Conservation (phyloP, 2,113 vertebrate species). For the Carassius auratus region DNA sequence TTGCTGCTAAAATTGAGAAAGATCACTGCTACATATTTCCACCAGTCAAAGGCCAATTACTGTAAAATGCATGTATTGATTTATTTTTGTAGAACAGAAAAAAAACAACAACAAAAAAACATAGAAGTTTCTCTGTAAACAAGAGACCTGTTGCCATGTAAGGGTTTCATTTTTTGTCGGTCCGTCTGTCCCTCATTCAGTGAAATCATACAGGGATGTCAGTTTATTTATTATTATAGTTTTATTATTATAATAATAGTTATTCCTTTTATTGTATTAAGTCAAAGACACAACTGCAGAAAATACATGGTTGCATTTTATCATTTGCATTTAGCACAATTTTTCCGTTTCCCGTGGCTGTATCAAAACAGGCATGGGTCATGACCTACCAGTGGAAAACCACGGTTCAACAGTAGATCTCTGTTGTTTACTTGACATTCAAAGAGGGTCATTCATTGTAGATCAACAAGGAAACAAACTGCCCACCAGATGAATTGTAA, state of each 20-base stretch:
- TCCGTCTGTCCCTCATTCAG: not conserved
- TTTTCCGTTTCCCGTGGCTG: not conserved
- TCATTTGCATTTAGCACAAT: not conserved
- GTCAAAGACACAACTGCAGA: not conserved
- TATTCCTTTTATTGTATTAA: not conserved
- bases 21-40: not conserved
- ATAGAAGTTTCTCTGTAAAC: not conserved
- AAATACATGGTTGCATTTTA: not conserved
- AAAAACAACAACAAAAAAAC: not conserved
- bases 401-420: not conserved
- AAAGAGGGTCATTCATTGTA: not conserved
- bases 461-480: not conserved
- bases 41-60: not conserved
- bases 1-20: not conserved
- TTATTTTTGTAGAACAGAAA: not conserved
- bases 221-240: not conserved
- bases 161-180: constrained; percentile 19
- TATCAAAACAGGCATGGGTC: not conserved
- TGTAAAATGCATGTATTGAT: not conserved
- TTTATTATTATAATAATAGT: not conserved
- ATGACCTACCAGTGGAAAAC: not conserved
- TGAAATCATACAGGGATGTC: constrained; percentile 7
- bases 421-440: not conserved
- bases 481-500: not conserved
- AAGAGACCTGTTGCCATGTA: constrained; percentile 25